Evolutionary conservation across 2,113 vertebrate genomes (phyloP).

Genomic region (Ictidomys tridecemlineatus): DNA sequence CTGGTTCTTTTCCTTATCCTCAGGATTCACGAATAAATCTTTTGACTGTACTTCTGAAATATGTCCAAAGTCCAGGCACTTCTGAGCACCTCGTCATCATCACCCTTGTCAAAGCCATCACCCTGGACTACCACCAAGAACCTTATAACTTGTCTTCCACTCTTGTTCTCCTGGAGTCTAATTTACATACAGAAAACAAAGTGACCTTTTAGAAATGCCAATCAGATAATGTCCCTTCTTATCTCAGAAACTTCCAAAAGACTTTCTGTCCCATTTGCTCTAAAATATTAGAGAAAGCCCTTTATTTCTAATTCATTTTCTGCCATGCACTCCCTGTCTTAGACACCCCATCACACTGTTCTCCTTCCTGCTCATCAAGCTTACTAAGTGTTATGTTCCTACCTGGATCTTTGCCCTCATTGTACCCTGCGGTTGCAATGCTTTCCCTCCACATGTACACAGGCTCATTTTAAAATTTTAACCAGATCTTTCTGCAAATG

Average conservation of each 20-base stretch:
- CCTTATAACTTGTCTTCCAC: neutral
- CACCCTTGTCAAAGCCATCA: neutral
- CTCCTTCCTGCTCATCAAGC: neutral
- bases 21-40: neutral
- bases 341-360: neutral
- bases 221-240: constrained; percentile 33
- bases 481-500: neutral
- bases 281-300: neutral
- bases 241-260: constrained; percentile 36
- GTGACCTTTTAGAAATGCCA: constrained; percentile 60
- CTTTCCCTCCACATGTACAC: neutral
- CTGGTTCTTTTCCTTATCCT: neutral
- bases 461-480: neutral
- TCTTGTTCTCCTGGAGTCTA: neutral
- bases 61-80: neutral
- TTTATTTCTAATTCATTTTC: neutral
- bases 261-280: neutral
- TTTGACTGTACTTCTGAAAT: neutral
- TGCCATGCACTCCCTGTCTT: fast-evolving
- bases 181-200: constrained; percentile 59
- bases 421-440: neutral
- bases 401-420: neutral
- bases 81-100: neutral
- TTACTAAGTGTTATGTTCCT: neutral
- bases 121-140: neutral